Conservation (phyloP, 2,888 invertebrate species). For the Aproaerema taeniolella region DNA sequence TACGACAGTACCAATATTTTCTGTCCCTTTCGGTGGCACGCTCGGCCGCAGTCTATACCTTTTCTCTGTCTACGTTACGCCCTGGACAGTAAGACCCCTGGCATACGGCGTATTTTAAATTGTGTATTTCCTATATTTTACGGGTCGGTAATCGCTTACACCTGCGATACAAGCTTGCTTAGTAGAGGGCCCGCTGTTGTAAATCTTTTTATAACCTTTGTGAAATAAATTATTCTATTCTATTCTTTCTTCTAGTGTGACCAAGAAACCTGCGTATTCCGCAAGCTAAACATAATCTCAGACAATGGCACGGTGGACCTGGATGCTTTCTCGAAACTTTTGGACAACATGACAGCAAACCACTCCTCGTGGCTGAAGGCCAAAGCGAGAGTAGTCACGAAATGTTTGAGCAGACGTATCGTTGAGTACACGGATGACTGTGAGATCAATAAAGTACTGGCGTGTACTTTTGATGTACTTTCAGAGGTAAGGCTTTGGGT, state of each 20-base stretch:
- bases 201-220: too few species aligned
- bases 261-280: slow-evolving; percentile 53
- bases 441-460: slow-evolving; percentile 51
- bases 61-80: too few species aligned
- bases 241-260: slow-evolving; percentile 46
- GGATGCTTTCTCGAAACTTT: slow-evolving; percentile 42
- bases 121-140: too few species aligned
- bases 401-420: slow-evolving; percentile 41
- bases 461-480: slow-evolving; percentile 57
- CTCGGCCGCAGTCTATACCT: too few species aligned
- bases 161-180: too few species aligned
- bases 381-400: slow-evolving; percentile 48
- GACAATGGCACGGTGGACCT: slow-evolving; percentile 37
- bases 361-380: slow-evolving; percentile 50
- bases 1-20: too few species aligned
- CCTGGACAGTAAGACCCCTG: too few species aligned
- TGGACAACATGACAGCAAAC: slow-evolving; percentile 45
- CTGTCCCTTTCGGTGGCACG: too few species aligned
- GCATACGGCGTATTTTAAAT: too few species aligned
- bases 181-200: too few species aligned
- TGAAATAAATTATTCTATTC: too few species aligned
- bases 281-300: slow-evolving; percentile 40
- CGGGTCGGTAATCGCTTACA: too few species aligned
- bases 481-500: slow-evolving; percentile 43
- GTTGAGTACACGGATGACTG: slow-evolving; percentile 42